Base-by-base conservation (phyloP, 2,797 vertebrate genomes). In the Knipowitschia caucasica region DNA sequence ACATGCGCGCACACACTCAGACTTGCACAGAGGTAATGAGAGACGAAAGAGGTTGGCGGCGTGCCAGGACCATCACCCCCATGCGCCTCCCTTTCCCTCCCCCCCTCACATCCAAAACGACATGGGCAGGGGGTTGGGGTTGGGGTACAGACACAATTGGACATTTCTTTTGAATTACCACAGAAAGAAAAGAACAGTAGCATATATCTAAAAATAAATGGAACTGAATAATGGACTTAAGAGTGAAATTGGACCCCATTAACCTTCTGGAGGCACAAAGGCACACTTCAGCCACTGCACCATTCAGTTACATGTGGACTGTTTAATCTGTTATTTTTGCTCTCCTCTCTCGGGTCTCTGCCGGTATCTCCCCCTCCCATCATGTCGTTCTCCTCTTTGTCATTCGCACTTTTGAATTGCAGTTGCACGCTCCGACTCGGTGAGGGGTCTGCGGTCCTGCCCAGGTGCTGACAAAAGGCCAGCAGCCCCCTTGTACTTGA, bases 1-100 rank as follows among this genome's bases (percentile, higher is more conserved):
- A 57, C 51, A 56, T n/a, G 31, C 31, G 12, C 31, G 12, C 46
- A 51, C 51, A 56, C 45, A 55, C 53, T 38, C 45, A 47, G 17
- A 56, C 57, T 40, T 58, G 20, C 56, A 43, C 60, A 62, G 57
- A 58, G 67, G 78, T 88, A 90, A 87, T 84, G 79, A 86, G 83
- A 83, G 69, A 78, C 64, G 31, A 71, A 85, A 24, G 77, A 76
- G 72, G 73, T 73, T 89, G 89, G 89, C 86, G 79, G 75, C 33
- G 58, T 83, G 85, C 87, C 88, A 90, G 80, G 74, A 75, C 79
- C 63, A 70, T 67, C 69, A 56, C 59, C 72, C 58, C 61, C 62
- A n/a, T 56, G 44, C 62, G 60, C 39, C 61, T 18, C 15, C 17
- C 35, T 3, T 10, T n/a, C 34, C 4, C 39, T 26, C 38, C 67